Evolutionary conservation across 2,113 vertebrate genomes (phyloP).

Genomic region (Noturus placidus): DNA sequence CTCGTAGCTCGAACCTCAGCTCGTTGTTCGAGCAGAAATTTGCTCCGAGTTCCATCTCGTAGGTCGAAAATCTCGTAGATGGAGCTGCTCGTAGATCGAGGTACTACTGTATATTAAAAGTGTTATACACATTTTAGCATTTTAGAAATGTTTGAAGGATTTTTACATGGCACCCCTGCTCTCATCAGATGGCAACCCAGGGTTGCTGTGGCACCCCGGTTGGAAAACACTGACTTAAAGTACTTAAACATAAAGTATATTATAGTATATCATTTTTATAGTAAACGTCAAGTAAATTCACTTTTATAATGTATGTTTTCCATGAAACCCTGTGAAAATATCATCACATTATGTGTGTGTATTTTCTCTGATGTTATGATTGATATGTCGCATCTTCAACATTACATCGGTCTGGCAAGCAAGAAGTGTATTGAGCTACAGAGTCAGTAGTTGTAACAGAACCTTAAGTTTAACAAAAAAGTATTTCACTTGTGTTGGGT

Average conservation of each 20-base stretch:
- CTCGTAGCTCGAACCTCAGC: too few species aligned
- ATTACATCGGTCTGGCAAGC: neutral
- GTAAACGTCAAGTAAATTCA: neutral
- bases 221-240: neutral
- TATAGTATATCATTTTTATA: neutral
- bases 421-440: neutral
- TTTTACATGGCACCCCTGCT: too few species aligned
- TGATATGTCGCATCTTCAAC: neutral
- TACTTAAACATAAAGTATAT: too few species aligned
- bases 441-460: neutral
- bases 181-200: too few species aligned
- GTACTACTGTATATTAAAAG: too few species aligned
- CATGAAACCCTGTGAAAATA: neutral
- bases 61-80: too few species aligned
- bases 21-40: too few species aligned
- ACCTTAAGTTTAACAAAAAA: neutral
- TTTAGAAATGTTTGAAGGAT: too few species aligned
- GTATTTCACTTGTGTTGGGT: neutral
- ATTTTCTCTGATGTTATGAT: neutral
- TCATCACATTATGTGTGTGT: neutral
- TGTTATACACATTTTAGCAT: too few species aligned
- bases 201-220: too few species aligned
- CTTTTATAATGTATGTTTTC: neutral
- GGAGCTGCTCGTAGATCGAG: too few species aligned
- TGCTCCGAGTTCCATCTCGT: too few species aligned